Evolutionary conservation across 2,113 vertebrate species (phyloP).

Genomic region (Astatoreochromis straeleni): DNA sequence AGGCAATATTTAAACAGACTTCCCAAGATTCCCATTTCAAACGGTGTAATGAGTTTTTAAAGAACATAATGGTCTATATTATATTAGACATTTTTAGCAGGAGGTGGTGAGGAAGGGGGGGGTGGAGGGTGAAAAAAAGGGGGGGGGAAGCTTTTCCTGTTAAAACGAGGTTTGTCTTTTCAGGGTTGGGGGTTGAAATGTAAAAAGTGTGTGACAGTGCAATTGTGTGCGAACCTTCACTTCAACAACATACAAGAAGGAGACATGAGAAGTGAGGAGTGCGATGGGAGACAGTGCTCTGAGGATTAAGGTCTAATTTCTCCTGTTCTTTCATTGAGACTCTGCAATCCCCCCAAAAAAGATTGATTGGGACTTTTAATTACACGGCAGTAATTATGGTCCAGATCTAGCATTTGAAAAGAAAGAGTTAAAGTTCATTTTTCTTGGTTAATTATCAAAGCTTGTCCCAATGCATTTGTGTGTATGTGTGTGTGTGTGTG

Average conservation of each 20-base stretch:
- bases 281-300: conserved; percentile 18
- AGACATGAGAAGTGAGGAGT: conserved; percentile 4
- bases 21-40: conserved; percentile 66
- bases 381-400: conserved; percentile 71
- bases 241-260: not conserved
- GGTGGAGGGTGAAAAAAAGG: not conserved
- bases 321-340: conserved; percentile 66
- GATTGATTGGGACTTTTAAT: conserved; percentile 78
- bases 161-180: conserved; percentile 62
- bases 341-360: conserved; percentile 48
- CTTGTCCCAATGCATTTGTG: conserved; percentile 21
- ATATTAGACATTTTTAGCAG: conserved; percentile 60
- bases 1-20: conserved; percentile 59
- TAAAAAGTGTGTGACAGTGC: conserved; percentile 5
- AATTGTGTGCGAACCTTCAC: not conserved
- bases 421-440: conserved; percentile 74
- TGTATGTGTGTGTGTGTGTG: not conserved
- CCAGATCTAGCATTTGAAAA: conserved; percentile 61
- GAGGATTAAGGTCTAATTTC: conserved; percentile 76
- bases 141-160: not conserved
- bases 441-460: conserved; percentile 70
- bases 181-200: conserved; percentile 28
- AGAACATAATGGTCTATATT: conserved; percentile 70
- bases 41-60: conserved; percentile 76
- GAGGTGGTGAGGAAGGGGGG: conserved; percentile 16